Percentiles rank a stretch among this genome's conserved stretches.
Evolutionary conservation across 2,888 invertebrate species (phyloP).

Genomic region (Hirtodrosophila alboralis): DNA sequence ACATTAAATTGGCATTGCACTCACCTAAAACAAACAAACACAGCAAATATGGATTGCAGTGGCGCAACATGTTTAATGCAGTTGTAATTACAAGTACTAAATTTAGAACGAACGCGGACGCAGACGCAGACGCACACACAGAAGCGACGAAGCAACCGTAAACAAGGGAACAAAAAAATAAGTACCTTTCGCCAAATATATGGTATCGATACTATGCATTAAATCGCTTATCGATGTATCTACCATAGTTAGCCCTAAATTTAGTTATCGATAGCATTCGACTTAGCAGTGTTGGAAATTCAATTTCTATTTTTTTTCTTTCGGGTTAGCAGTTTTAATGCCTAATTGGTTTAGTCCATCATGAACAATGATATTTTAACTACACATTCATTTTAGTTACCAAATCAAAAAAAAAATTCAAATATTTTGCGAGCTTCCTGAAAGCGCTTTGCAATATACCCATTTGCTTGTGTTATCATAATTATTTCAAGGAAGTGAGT

Average conservation of each 20-base stretch:
- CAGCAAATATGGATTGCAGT: conserved; percentile 34
- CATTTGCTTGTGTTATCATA: too few species aligned
- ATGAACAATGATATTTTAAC: too few species aligned
- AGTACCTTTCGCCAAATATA: conserved; percentile 9
- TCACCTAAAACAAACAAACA: conserved; percentile 64
- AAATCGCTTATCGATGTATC: conserved; percentile 4
- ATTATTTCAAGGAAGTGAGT: too few species aligned
- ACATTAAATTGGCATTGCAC: conserved; percentile 1
- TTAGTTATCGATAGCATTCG: background rate
- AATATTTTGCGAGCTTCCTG: too few species aligned
- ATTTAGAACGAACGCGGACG: conserved; percentile 42
- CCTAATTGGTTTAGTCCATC: too few species aligned
- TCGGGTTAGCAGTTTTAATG: too few species aligned
- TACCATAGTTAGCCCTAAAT: conserved; percentile 18
- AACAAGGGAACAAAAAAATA: conserved; percentile 28
- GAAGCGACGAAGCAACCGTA: conserved; percentile 31
- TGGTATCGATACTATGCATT: conserved; percentile 30
- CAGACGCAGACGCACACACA: conserved; percentile 49
- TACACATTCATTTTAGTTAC: too few species aligned
- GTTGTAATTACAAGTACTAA: conserved; percentile 10
- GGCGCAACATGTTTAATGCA: conserved; percentile 56
- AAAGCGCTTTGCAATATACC: too few species aligned
- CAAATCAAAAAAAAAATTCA: too few species aligned
- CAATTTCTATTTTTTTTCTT: too few species aligned
- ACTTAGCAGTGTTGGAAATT: background rate